These are phyloP conservation scores for Apotomis betuletana DNA, from an alignment of 2,888 invertebrate species.

Conservation along the genomic window DNA sequence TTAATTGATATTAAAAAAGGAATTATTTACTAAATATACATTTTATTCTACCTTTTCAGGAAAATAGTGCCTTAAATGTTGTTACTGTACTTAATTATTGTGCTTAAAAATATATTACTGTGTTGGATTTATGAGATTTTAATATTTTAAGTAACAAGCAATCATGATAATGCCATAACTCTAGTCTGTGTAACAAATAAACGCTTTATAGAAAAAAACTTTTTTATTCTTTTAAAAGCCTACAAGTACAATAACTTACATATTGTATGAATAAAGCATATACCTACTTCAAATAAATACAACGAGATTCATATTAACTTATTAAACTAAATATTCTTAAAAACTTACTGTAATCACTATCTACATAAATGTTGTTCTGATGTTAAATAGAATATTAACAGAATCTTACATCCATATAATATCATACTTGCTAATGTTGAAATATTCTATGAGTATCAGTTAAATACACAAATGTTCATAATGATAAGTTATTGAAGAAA, in stretches of 20 bases:
- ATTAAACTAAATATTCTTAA: not conserved
- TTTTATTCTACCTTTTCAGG: conserved; percentile 4
- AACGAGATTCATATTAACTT: conserved; percentile 1
- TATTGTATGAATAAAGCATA: not conserved
- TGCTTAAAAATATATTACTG: conserved; percentile 62
- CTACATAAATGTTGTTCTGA: no score
- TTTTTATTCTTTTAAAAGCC: conserved; percentile 45
- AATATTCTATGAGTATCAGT: no score
- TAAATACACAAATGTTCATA: no score
- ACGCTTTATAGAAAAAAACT: conserved; percentile 64
- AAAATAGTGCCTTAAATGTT: conserved; percentile 66
- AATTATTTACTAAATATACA: conserved; percentile 14
- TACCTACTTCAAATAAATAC: not conserved
- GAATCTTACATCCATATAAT: no score
- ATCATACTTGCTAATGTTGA: no score
- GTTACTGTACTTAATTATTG: conserved; percentile 62
- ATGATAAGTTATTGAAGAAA: no score
- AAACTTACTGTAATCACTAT: not conserved
- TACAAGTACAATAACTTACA: conserved; percentile 48
- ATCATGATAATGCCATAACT: conserved; percentile 69
- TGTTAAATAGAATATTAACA: no score
- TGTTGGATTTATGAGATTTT: conserved; percentile 69
- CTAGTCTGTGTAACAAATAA: conserved; percentile 78
- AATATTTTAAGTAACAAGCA: conserved; percentile 55
- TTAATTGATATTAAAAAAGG: conserved; percentile 3